phyloP scores from a whole-genome alignment of 2,888 invertebrate genomes.

The Dichetophora obliterata region DNA sequence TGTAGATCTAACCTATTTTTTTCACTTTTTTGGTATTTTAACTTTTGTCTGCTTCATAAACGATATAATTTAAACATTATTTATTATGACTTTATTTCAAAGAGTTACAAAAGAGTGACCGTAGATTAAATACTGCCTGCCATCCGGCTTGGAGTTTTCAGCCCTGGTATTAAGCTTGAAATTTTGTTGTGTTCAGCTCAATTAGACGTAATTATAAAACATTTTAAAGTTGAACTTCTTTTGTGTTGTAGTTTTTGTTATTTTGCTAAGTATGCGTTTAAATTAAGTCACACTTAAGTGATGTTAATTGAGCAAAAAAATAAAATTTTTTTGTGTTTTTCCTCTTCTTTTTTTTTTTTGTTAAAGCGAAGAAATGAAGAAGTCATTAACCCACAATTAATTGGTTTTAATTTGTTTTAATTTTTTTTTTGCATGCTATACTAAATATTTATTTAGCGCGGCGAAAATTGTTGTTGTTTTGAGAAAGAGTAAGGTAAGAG shows the following conservation, averaged over 20 bases:
- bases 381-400: neutral
- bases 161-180: neutral
- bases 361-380: neutral
- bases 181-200: neutral
- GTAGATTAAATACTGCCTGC: no score
- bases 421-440: neutral
- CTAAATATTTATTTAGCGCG: no score
- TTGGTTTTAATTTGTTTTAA: neutral
- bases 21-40: no score
- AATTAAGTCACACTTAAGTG: no score
- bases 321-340: neutral
- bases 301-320: no score
- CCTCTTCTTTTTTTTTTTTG: neutral
- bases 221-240: neutral
- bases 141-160: neutral
- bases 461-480: neutral
- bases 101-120: no score
- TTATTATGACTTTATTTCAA: no score
- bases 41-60: no score
- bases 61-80: no score
- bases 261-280: no score
- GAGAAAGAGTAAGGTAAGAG: neutral
- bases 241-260: no score
- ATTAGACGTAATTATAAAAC: conserved; percentile 3
- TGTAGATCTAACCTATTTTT: no score